These are phyloP conservation scores for Drosophila quinaria DNA, from an alignment of 2,888 invertebrate species.

Conservation along the genomic window DNA sequence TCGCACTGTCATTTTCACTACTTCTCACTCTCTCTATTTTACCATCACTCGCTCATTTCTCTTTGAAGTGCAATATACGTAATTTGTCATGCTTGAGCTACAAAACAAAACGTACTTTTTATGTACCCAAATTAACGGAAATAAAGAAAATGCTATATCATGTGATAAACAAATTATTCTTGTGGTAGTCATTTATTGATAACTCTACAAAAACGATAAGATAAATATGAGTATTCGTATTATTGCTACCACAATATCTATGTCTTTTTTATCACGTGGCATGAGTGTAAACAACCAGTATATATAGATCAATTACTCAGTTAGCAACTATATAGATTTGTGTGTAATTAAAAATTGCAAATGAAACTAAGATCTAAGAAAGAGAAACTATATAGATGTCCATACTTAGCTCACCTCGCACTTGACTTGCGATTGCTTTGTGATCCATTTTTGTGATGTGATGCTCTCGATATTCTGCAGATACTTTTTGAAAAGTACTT, in stretches of 20 bases:
- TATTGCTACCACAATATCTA: not conserved
- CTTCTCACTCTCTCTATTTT: not conserved
- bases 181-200: constrained; percentile 14
- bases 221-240: constrained; percentile 21
- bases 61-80: constrained; percentile 8
- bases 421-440: constrained; percentile 83
- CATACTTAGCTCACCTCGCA: constrained; percentile 84
- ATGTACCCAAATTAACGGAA: constrained; percentile 2
- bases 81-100: constrained; percentile 16
- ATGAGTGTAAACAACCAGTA: constrained; percentile 4
- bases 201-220: constrained; percentile 35
- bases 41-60: not conserved
- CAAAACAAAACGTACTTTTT: constrained; percentile 7
- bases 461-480: constrained; percentile 31
- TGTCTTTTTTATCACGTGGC: constrained; percentile 19
- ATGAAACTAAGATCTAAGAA: constrained; percentile 11
- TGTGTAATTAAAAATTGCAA: not conserved
- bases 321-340: constrained; percentile 9
- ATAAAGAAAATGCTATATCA: constrained; percentile 8
- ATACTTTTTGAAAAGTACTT: constrained; percentile 31
- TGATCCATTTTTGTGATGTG: constrained; percentile 76
- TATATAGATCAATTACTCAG: constrained; percentile 8
- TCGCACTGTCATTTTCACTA: not conserved
- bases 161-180: constrained; percentile 12
- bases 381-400: constrained; percentile 28